Conservation (phyloP, 2,888 invertebrate species). For the Parnassius mnemosyne region DNA sequence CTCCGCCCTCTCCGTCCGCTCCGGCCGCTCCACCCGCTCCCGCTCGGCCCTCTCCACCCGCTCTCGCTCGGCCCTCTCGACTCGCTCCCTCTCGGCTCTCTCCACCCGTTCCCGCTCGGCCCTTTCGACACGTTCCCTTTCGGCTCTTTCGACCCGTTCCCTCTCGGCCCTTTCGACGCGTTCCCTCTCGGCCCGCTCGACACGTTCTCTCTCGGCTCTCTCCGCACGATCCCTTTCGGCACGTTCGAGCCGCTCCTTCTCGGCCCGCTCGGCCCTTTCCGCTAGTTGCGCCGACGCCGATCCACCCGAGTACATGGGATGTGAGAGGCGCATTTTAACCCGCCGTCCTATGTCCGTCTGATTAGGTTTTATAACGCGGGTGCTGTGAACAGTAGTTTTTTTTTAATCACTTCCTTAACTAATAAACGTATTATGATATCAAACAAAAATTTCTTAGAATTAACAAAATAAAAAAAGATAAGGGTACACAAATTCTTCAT, state of each 20-base stretch:
- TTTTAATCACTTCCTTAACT: not conserved
- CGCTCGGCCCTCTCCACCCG: slow-evolving; percentile 41
- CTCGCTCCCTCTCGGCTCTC: slow-evolving; percentile 38
- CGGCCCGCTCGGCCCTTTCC: slow-evolving; percentile 45
- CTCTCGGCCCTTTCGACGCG: slow-evolving; percentile 53
- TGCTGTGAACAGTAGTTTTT: slow-evolving; percentile 81
- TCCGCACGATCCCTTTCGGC: slow-evolving; percentile 27
- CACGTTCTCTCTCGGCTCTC: slow-evolving; percentile 37
- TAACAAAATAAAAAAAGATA: too few relatives aligned
- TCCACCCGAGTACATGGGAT: slow-evolving; percentile 61
- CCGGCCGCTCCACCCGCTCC: slow-evolving; percentile 51
- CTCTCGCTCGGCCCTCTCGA: slow-evolving; percentile 46
- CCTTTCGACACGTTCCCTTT: slow-evolving; percentile 53
- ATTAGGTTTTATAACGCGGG: slow-evolving; percentile 95
- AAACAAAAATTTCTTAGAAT: too few relatives aligned
- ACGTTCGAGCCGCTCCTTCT: slow-evolving; percentile 52
- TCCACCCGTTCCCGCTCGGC: slow-evolving; percentile 46
- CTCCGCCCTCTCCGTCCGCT: slow-evolving; percentile 44
- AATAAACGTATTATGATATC: too few relatives aligned
- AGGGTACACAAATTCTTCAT: too few relatives aligned
- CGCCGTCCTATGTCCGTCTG: slow-evolving; percentile 94
- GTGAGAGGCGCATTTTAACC: slow-evolving; percentile 85
- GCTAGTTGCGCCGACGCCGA: slow-evolving; percentile 51
- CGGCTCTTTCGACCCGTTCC: slow-evolving; percentile 50
- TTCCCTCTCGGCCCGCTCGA: slow-evolving; percentile 44